Percentiles rank a stretch among this genome's conserved stretches.
Conservation (phyloP, 2,888 invertebrate species). For the Nomada lathburiana region DNA sequence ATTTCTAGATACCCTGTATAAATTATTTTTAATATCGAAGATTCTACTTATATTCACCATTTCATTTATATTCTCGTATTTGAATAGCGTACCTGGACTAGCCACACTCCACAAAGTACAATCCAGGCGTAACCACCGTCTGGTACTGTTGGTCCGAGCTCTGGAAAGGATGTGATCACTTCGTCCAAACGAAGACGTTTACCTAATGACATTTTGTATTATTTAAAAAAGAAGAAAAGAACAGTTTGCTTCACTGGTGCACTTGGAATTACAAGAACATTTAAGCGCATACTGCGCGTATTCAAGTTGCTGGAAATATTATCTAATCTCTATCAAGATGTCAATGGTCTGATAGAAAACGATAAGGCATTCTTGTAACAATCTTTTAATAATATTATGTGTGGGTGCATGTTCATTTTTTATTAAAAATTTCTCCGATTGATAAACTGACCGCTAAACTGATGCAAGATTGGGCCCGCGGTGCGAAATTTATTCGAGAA, state of each 20-base stretch:
- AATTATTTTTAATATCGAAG: not conserved
- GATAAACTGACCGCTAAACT: too few species aligned
- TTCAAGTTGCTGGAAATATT: slow-evolving; percentile 53
- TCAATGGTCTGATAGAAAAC: slow-evolving; percentile 69
- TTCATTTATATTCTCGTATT: not conserved
- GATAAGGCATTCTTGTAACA: slow-evolving; percentile 65
- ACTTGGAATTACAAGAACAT: slow-evolving; percentile 12
- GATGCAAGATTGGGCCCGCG: too few species aligned
- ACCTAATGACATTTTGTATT: slow-evolving; percentile 71
- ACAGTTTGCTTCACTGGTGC: not conserved
- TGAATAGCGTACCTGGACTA: slow-evolving; percentile 86
- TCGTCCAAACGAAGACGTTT: slow-evolving; percentile 85
- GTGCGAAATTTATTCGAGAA: too few species aligned
- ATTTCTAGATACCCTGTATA: slow-evolving; percentile 58
- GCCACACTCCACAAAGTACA: slow-evolving; percentile 86
- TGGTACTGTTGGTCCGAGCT: slow-evolving; percentile 88
- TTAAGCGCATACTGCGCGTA: not conserved
- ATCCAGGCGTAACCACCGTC: slow-evolving; percentile 90
- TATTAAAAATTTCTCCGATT: too few species aligned
- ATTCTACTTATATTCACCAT: not conserved
- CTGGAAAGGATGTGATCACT: slow-evolving; percentile 88
- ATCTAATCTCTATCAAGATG: slow-evolving; percentile 76
- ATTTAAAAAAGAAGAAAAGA: not conserved
- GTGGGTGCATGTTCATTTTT: not conserved
- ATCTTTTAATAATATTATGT: slow-evolving; percentile 9